Base-by-base conservation (phyloP, 2,113 vertebrate genomes). In the human region DNA sequence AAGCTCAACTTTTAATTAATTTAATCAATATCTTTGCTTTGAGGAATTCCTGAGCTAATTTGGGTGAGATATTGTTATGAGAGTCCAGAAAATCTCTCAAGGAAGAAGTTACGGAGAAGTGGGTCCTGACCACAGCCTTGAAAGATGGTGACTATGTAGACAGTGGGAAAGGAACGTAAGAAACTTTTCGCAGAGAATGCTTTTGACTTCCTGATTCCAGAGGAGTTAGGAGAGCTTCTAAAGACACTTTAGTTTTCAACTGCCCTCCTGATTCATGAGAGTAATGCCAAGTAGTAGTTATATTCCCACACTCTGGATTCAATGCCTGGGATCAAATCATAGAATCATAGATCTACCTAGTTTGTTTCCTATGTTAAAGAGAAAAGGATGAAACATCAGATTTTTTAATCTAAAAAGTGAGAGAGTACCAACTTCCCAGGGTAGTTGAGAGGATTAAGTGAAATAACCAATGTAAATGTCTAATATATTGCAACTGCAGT, bases 341-440 rank as follows among this genome's bases (percentile, higher is more conserved):
- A 92, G 50, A 78, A 96, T 57, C 83, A 75, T 20, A 79, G 25
- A 12, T 73, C n/a, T 40, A 48, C 52, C 32, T 81, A 61, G 16
- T 3, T 84, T 70, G 40, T 38, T 76, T 32, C 1, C 38, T 83
- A 40, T 72, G 30, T 25, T 64, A 61, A 73, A 89, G 50, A 20
- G 32, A 78, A 82, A 64, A 70, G 52, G 68, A 27, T 32, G 27
- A 66, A 40, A 61, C 40, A 16, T 52, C 66, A 30, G 3, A 12
- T 55, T 64, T 45, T 90, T 97, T 87, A n/a, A 83, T 81, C 59
- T 83, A 76, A 75, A 97, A 93, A 92, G 18, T 82, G 32, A 11
- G 52, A 20, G 52, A 79, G 32, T 12, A 5, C 8, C 82, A 50
- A 3, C 43, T 27, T 84, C 12, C 20, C 38, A 76, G 61, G 25